Percentiles rank a stretch among this genome's conserved stretches.
Conservation (phyloP, 2,888 invertebrate genomes). For the Acleris laterana region DNA sequence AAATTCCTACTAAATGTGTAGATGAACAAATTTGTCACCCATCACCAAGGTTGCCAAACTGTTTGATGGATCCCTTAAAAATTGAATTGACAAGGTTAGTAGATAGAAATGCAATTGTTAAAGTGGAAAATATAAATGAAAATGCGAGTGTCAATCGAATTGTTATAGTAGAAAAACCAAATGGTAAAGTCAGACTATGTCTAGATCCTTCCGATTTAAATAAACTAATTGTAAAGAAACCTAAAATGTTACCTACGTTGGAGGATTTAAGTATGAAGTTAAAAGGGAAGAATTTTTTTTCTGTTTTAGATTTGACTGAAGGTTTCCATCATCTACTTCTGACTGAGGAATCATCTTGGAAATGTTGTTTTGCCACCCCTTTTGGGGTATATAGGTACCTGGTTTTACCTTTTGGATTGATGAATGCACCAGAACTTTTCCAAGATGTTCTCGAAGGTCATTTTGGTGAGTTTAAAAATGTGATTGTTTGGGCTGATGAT, state of each 20-base stretch:
- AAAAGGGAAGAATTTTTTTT: too few relatives aligned
- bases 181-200: conserved; percentile 29
- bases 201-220: conserved; percentile 37
- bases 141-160: conserved; percentile 40
- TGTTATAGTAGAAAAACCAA: conserved; percentile 35
- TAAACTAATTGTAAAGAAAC: conserved; percentile 38
- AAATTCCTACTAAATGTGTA: conserved; percentile 8
- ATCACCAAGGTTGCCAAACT: conserved; percentile 11
- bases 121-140: conserved; percentile 38
- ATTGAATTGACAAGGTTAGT: conserved; percentile 22
- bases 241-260: conserved; percentile 35
- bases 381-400: background rate
- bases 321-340: conserved; percentile 4
- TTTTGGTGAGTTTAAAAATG: conserved; percentile 3
- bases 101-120: conserved; percentile 34
- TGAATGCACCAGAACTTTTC: background rate
- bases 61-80: conserved; percentile 29
- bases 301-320: background rate
- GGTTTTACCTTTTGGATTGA: conserved; percentile 27
- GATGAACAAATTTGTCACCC: conserved; percentile 32
- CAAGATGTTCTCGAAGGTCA: background rate
- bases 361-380: conserved; percentile 36
- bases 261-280: conserved; percentile 34
- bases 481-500: conserved; percentile 1
- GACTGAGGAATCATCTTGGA: conserved; percentile 36